These are phyloP conservation scores for Pantherophis guttatus DNA, from an alignment of 2,113 vertebrate genomes.

Conservation along the genomic window DNA sequence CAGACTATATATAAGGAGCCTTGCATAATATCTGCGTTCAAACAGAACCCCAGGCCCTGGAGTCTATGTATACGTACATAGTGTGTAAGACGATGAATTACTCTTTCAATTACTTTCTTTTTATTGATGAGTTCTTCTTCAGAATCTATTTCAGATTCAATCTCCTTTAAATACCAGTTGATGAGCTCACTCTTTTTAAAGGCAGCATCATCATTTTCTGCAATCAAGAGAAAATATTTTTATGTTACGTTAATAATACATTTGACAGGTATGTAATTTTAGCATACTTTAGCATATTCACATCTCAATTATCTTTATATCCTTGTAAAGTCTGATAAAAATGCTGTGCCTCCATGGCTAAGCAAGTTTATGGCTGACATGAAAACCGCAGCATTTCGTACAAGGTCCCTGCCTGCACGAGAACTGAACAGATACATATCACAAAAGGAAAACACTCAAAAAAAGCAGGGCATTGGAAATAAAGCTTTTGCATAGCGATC, in stretches of 20 bases:
- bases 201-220: constrained; percentile 86
- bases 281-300: not conserved
- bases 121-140: constrained; percentile 92
- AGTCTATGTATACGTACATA: constrained; percentile 79
- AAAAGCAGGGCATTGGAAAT: not conserved
- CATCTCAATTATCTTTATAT: not conserved
- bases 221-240: constrained; percentile 19
- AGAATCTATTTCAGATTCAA: constrained; percentile 95
- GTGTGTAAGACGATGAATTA: constrained; percentile 90
- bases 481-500: not conserved
- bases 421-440: not conserved
- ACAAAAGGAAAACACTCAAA: not conserved
- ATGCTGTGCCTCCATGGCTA: not conserved
- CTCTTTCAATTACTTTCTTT: constrained; percentile 92
- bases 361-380: not conserved
- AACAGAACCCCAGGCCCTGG: not conserved
- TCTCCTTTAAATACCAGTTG: constrained; percentile 98
- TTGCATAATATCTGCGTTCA: not conserved
- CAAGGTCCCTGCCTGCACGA: not conserved
- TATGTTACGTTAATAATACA: not conserved
- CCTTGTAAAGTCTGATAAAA: not conserved
- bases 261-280: not conserved
- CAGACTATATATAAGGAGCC: not conserved
- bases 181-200: constrained; percentile 89
- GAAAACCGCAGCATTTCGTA: not conserved